phyloP scores from a whole-genome alignment of 2,888 invertebrate genomes.

The Lottia scabra region DNA sequence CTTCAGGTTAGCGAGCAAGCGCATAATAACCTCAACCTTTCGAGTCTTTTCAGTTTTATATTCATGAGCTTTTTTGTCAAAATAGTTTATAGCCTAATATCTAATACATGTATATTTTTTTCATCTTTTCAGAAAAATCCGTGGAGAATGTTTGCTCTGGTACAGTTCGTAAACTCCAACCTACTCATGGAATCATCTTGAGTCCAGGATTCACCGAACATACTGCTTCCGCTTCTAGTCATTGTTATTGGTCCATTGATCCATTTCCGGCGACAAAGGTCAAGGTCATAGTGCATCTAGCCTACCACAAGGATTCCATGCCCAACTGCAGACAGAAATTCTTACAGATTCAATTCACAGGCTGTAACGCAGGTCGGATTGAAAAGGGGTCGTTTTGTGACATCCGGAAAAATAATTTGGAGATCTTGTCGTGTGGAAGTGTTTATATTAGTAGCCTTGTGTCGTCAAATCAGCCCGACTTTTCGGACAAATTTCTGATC shows the following conservation, averaged over 20 bases:
- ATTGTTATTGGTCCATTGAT: constrained; percentile 12
- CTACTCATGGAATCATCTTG: constrained; percentile 22
- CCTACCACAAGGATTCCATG: constrained; percentile 18
- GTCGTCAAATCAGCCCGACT: constrained; percentile 21
- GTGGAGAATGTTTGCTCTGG: constrained; percentile 16
- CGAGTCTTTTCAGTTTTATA: too few relatives aligned
- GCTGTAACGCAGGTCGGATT: constrained; percentile 15
- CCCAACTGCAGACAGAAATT: constrained; percentile 21
- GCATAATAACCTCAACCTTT: too few relatives aligned
- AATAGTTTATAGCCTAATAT: too few relatives aligned
- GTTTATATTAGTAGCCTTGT: constrained; percentile 25
- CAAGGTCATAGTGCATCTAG: constrained; percentile 21
- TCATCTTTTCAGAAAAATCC: constrained; percentile 6
- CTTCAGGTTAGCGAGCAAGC: too few relatives aligned
- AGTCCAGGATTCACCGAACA: constrained; percentile 16
- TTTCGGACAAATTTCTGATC: constrained; percentile 32
- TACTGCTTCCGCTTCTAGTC: neutral
- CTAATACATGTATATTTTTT: too few relatives aligned
- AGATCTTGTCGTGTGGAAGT: constrained; percentile 30
- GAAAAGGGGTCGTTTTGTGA: constrained; percentile 24
- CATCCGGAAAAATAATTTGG: constrained; percentile 21
- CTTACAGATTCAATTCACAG: constrained; percentile 22
- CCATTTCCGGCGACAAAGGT: neutral
- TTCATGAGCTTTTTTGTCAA: too few relatives aligned
- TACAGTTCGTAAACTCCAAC: constrained; percentile 10